A percentile compares a stretch with the other conserved stretches of the same genome.
Evolutionary conservation across 2,888 invertebrate species (phyloP).

Genomic region (Netelia virgata): DNA sequence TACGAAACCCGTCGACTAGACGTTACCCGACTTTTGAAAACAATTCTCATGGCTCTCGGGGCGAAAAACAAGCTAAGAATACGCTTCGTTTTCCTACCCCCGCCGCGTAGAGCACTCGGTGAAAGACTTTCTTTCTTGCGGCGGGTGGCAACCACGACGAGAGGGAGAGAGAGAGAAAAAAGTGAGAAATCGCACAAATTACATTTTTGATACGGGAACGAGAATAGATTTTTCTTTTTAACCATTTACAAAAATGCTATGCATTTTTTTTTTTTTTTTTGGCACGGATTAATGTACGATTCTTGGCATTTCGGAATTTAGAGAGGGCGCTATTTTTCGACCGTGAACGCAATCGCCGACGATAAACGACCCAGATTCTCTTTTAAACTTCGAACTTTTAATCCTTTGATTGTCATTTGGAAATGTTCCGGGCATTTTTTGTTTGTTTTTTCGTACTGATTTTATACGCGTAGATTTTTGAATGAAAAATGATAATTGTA

Average conservation of each 20-base stretch:
- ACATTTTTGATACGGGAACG: constrained; percentile 27
- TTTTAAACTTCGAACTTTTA: no score
- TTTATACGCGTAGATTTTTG: no score
- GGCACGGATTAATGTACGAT: constrained; percentile 9
- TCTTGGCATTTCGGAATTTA: constrained; percentile 13
- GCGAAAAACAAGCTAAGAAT: constrained; percentile 78
- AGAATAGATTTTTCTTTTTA: constrained; percentile 31
- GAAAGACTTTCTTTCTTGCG: constrained; percentile 74
- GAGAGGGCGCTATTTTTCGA: background rate
- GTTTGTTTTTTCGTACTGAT: no score
- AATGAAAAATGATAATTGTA: no score
- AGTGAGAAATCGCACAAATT: background rate
- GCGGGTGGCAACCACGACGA: constrained; percentile 40
- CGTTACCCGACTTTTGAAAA: constrained; percentile 76
- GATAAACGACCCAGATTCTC: constrained; percentile 31
- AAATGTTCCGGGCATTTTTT: no score
- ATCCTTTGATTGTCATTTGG: no score
- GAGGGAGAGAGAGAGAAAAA: constrained; percentile 34
- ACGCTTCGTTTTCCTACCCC: constrained; percentile 63
- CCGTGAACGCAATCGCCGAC: constrained; percentile 15
- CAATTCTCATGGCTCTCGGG: constrained; percentile 73
- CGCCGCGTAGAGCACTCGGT: constrained; percentile 28
- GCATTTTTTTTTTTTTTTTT: constrained; percentile 9
- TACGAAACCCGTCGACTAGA: constrained; percentile 69
- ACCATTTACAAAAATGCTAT: background rate